These are phyloP conservation scores for Bufo bufo DNA, from an alignment of 2,113 vertebrate species.

Conservation along the genomic window DNA sequence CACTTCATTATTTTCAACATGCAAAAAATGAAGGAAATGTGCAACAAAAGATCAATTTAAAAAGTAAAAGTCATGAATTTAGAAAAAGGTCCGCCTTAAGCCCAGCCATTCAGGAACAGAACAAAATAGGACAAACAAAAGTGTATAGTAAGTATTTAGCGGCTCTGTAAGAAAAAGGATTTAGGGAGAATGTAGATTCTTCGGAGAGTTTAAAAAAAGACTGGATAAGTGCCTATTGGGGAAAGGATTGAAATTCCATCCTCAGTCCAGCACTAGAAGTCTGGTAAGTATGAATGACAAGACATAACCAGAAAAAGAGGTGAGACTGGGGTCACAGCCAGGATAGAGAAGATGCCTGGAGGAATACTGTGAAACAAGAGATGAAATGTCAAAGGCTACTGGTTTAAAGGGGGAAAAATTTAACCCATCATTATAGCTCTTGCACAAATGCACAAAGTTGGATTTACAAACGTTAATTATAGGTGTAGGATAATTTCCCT, in stretches of 20 bases:
- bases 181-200: conserved; percentile 43
- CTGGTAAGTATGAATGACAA: conserved; percentile 47
- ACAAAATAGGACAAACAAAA: conserved; percentile 32
- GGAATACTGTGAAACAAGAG: conserved; percentile 28
- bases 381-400: conserved; percentile 37
- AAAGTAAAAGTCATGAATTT: conserved; percentile 35
- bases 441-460: conserved; percentile 7
- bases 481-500: not conserved
- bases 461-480: not conserved
- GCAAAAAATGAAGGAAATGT: not conserved
- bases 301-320: conserved; percentile 25
- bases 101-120: not conserved
- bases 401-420: conserved; percentile 17
- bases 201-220: conserved; percentile 17
- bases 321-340: conserved; percentile 26
- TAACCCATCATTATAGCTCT: not conserved
- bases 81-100: conserved; percentile 2
- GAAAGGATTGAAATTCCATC: conserved; percentile 36
- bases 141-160: conserved; percentile 25
- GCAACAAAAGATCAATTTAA: conserved; percentile 22
- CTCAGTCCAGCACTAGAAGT: conserved; percentile 16
- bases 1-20: not conserved
- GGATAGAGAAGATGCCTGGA: conserved; percentile 13
- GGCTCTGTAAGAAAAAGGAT: not conserved
- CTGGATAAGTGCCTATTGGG: conserved; percentile 36